Evolutionary conservation across 2,113 vertebrate genomes (phyloP), one percentile per base, ranked within the genome.

Genomic region (Percopsis transmontana): DNA sequence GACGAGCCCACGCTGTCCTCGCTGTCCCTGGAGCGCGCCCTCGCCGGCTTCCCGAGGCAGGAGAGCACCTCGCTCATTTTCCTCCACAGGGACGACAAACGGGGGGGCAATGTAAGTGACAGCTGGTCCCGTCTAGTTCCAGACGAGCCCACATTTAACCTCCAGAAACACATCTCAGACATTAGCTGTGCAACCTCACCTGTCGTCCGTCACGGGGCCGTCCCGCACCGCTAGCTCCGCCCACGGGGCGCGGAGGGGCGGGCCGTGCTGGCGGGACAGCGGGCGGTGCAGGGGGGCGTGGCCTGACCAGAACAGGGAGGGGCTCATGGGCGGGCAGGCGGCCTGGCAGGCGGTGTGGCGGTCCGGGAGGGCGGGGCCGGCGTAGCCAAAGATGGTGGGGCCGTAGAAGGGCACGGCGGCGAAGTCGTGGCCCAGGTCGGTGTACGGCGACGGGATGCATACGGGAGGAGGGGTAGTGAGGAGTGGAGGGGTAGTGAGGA

Each of bases 371-470:
- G 74, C 59, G 0, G 92, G 55, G 15, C 92, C 38, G 18, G 85
- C 86, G 23, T 95, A 98, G 54, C 94, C 92, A 82, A 95, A 90
- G 83, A 96, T 5, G 0, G 93, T 72, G 0, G 96, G 94, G 63
- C 91, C 91, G 73, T 95, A 99, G 91, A 97, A 95, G 0, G 96
- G 87, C 71, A 97, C 80, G 0, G 93, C 6, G 0, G 93, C 76
- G 42, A 94, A 97, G 13, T 98, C 96, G 0, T 94, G 94, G 54
- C 88, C 65, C 47, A 84, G 92, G 20, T 99, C 96, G 8, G 92
- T 73, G 24, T 96, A 97, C 0, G 95, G 94, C 0, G 96, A 94
- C 9, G 95, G 93, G 58, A 98, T 93, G 69, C 94, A 97, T 65
- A 95, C 69, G 5, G 94, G 91, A 14, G 55, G 8, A 20, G 97